These are phyloP conservation scores for Epinephelus moara DNA, from an alignment of 2,113 vertebrate genomes.

Conservation along the genomic window DNA sequence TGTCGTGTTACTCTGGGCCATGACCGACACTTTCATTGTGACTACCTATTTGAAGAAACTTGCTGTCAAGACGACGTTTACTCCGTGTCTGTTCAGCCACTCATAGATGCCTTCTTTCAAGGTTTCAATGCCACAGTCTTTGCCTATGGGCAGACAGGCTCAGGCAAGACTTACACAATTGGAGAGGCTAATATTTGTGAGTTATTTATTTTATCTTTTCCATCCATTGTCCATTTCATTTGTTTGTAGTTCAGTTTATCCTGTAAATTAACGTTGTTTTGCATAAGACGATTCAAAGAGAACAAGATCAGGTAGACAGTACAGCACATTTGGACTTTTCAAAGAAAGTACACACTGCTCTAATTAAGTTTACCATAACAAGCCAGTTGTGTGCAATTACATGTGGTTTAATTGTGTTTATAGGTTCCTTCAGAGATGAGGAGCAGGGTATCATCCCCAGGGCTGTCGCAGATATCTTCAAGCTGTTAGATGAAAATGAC, in stretches of 20 bases:
- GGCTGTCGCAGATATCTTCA: constrained; percentile 95
- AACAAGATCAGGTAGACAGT: background rate
- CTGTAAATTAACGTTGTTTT: background rate
- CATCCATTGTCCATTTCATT: background rate
- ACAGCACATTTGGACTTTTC: background rate
- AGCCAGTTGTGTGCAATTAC: background rate
- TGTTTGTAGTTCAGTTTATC: background rate
- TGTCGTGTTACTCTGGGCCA: constrained; percentile 88
- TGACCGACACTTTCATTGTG: constrained; percentile 89
- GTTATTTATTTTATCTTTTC: constrained; percentile 62
- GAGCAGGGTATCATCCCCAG: constrained; percentile 96
- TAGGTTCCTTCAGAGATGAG: constrained; percentile 94
- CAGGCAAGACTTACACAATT: constrained; percentile 96
- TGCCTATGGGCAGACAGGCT: constrained; percentile 96
- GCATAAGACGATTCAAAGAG: background rate
- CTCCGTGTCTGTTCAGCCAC: constrained; percentile 89
- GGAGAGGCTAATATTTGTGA: constrained; percentile 95
- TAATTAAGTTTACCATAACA: background rate
- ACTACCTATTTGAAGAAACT: constrained; percentile 89
- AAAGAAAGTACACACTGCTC: background rate
- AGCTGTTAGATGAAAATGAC: constrained; percentile 96
- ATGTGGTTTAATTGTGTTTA: constrained; percentile 9
- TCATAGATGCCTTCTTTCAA: constrained; percentile 93
- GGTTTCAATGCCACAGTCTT: constrained; percentile 96
- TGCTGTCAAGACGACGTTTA: constrained; percentile 91